Base-by-base conservation (phyloP, 2,888 invertebrate genomes). In the Lepidocyrtoides sp. region DNA sequence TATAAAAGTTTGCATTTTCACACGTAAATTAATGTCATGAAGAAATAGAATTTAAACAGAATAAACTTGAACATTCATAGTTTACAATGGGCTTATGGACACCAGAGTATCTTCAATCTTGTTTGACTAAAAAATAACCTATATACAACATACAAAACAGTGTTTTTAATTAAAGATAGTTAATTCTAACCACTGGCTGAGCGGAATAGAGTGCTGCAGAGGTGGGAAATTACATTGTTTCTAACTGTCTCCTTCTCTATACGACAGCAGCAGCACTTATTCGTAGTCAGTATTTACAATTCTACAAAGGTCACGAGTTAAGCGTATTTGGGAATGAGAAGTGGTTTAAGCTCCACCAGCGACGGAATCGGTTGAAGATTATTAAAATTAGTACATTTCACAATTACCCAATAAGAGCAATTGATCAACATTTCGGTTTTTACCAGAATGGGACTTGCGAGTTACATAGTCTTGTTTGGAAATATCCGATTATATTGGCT, bases 251-350 rank as follows among this genome's bases (percentile, higher is more conserved):
- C n/a, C n/a, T n/a, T n/a, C n/a, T n/a, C n/a, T n/a, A n/a, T n/a
- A n/a, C n/a, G n/a, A n/a, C n/a, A n/a, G n/a, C n/a, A n/a, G n/a
- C n/a, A n/a, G n/a, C n/a, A n/a, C n/a, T n/a, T n/a, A n/a, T n/a
- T 32, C 29, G 8, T 14, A 14, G 8, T 29, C n/a, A 66, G 20
- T n/a, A n/a, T n/a, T n/a, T n/a, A n/a, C n/a, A n/a, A n/a, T 32
- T 66, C 17, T 69, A 69, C 20, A 87, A 75, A 81, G 88, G 88
- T 88, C 88, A 88, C 88, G 44, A 69, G 17, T 79, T 88, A 88
- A 88, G 88, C 88, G 88, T 88, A 88, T 88, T 63, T 12, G 79
- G 44, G 75, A 87, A 29, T 69, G 14, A 23, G 17, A 51, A 79
- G n/a, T 69, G n/a, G 32, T 26, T 29, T 81, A 88, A 88, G 81